Evolutionary conservation across 1,140 invertebrate genomes (phyloP).

Genomic region (Lepidurus apus): DNA sequence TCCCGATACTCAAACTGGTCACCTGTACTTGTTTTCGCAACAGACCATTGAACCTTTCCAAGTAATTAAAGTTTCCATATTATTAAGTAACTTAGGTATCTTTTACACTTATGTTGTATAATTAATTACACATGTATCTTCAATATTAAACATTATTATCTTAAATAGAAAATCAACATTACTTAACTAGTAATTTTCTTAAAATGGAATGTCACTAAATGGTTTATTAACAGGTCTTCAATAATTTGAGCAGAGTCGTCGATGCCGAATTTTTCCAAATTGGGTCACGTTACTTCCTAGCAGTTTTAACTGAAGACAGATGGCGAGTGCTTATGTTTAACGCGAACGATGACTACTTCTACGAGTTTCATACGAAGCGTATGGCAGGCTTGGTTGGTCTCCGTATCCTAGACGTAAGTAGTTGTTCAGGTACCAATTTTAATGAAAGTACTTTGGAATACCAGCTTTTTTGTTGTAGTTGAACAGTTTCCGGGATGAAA

Average conservation of each 20-base stretch:
- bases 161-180: no score
- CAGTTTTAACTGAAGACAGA: not conserved
- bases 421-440: no score
- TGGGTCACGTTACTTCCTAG: not conserved
- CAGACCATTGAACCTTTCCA: not conserved
- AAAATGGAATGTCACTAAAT: not conserved
- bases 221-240: not conserved
- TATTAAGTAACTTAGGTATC: no score
- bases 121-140: no score
- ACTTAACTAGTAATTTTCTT: not conserved
- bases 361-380: not conserved
- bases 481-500: not conserved
- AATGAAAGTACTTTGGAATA: no score
- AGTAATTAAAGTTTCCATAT: not conserved
- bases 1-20: not conserved
- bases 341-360: not conserved
- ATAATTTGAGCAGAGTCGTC: not conserved
- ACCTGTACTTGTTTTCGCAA: not conserved
- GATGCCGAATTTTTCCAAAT: slow-evolving; percentile 3
- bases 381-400: not conserved
- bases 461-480: not conserved
- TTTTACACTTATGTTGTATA: no score
- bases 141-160: no score
- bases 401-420: slow-evolving; percentile 5
- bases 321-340: not conserved